A percentile compares a stretch with the other conserved stretches of the same genome.
Evolutionary conservation across 92 coral and sea anemone genomes (phyloP).

Genomic region (Porites cylindrica): DNA sequence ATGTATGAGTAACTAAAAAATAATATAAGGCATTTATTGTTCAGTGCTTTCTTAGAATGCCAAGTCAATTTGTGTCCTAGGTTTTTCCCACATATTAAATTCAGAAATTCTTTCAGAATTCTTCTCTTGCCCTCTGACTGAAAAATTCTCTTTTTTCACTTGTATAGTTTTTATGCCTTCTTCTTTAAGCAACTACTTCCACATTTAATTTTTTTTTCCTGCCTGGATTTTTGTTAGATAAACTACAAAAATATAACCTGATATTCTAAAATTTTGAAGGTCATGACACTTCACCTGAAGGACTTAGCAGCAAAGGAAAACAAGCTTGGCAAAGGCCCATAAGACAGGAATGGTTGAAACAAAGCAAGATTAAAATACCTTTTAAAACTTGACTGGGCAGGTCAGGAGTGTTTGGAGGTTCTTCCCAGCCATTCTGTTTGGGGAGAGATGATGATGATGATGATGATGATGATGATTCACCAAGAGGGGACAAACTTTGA

Average conservation of each 20-base stretch:
- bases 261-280: no score
- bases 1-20: neutral
- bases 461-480: slow-evolving; percentile 22
- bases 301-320: neutral
- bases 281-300: neutral
- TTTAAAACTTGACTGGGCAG: slow-evolving; percentile 32
- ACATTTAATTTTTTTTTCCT: no score
- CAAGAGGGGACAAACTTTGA: slow-evolving; percentile 37
- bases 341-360: neutral
- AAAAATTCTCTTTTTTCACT: no score
- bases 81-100: no score
- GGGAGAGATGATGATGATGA: neutral
- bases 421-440: slow-evolving; percentile 52
- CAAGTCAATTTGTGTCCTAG: neutral
- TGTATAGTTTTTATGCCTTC: no score
- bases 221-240: no score
- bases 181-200: no score
- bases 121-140: no score
- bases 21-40: neutral
- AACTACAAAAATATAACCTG: neutral
- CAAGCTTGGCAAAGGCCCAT: neutral
- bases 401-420: neutral
- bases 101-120: no score
- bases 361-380: slow-evolving; percentile 16
- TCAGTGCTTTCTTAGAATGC: neutral